Percentiles rank a stretch among this genome's conserved stretches.
Conservation (phyloP, 2,888 invertebrate genomes). For the Agrotis segetum region DNA sequence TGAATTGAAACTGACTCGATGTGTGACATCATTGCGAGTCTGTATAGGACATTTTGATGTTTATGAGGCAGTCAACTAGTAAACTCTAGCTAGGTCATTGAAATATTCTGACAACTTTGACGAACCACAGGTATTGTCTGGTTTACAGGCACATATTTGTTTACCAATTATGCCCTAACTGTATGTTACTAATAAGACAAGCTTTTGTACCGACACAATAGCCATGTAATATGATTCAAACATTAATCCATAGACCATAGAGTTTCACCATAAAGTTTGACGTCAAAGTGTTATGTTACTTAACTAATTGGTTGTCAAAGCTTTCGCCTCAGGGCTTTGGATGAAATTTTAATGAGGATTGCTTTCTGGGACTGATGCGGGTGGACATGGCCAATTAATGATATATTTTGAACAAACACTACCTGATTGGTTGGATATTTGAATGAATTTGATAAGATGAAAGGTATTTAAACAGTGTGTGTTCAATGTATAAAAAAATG, state of each 20-base stretch:
- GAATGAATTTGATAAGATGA: slow-evolving; percentile 3
- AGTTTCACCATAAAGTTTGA: slow-evolving; percentile 56
- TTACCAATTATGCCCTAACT: not conserved
- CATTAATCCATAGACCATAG: slow-evolving; percentile 13
- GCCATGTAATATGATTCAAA: slow-evolving; percentile 38
- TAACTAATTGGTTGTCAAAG: slow-evolving; percentile 75
- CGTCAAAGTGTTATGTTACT: slow-evolving; percentile 79
- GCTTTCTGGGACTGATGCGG: slow-evolving; percentile 75
- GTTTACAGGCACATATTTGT: slow-evolving; percentile 4
- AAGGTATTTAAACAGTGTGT: too few species aligned
- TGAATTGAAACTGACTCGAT: not conserved
- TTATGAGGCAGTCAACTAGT: not conserved
- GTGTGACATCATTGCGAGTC: not conserved
- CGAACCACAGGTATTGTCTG: not conserved
- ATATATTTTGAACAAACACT: slow-evolving; percentile 25
- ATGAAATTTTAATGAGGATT: slow-evolving; percentile 85
- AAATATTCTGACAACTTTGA: not conserved
- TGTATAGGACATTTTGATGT: not conserved
- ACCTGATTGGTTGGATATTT: slow-evolving; percentile 17
- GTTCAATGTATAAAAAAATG: too few species aligned
- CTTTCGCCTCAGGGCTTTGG: slow-evolving; percentile 73
- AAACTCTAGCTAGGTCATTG: too few species aligned
- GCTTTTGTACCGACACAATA: slow-evolving; percentile 38
- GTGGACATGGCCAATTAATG: slow-evolving; percentile 80
- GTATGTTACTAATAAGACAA: slow-evolving; percentile 16